Base-by-base conservation (phyloP, 2,113 vertebrate genomes). In the Ptychochromis oligacanthus region DNA sequence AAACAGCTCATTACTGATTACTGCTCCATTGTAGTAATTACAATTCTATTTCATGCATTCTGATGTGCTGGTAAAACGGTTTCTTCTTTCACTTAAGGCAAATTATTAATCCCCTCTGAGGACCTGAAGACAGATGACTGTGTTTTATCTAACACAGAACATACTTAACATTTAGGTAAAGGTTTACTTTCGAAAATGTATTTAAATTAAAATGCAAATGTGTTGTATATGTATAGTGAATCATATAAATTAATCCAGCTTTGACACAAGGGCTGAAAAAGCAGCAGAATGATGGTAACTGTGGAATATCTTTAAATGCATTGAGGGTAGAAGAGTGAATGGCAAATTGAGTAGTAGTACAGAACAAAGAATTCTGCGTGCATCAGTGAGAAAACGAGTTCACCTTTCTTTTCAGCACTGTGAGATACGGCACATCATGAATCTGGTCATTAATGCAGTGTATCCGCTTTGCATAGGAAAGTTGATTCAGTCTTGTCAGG, bases 201-300 rank as follows among this genome's bases (percentile, higher is more conserved):
- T 88, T 83, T 74, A 24, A 61, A 75, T 80, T 75, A 83, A 61
- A 83, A 88, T 87, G 83, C 77, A 78, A 90, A 89, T 85, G 36
- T 43, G 9, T 83, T 74, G 17, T 75, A 20, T 83, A 80, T 82
- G 46, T 61, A 62, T 55, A 65, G 62, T 46, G 82, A 80, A 84
- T 82, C 76, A 46, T 82, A 90, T 26, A 70, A 77, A 89, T 86
- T 55, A 83, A 77, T 61, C 34, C 56, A 31, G 38, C 62, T 38
- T 74, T 77, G 58, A 77, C 60, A 79, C 61, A 13, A 13, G 26
- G 34, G 20, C 36, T 79, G 49, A 36, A 74, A 85, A 79, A 13
- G 31, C 22, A 75, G 36, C 28, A 81, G 67, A 55, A 28, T 65
- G 81, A 61, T 28, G 18, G 65, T 82, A 54, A 82, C 70, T 80